A percentile compares a stretch with the other conserved stretches of the same genome.
phyloP scores from a whole-genome alignment of 1,140 invertebrate species.

The Metaphire vulgaris region DNA sequence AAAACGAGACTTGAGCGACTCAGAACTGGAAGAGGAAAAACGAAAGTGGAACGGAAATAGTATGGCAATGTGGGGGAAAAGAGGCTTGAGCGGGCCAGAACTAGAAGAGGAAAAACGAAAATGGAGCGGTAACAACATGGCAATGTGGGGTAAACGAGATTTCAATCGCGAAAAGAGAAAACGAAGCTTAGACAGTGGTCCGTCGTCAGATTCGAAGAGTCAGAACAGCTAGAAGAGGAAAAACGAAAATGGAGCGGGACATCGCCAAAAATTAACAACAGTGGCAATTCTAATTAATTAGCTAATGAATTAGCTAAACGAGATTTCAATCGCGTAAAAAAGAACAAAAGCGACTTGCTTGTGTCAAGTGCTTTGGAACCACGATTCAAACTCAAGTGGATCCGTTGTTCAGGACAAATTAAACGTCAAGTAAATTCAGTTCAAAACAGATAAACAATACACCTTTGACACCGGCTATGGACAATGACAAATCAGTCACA shows the following conservation, averaged over 20 bases:
- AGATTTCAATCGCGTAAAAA: background rate
- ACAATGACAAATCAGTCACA: no score
- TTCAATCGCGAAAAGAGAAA: background rate
- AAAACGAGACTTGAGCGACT: background rate
- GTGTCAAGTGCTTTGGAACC: no score
- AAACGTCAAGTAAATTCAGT: no score
- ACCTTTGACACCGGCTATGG: no score
- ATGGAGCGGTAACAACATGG: slow-evolving; percentile 19
- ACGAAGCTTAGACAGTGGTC: background rate
- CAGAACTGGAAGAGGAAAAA: slow-evolving; percentile 5
- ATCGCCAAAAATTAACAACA: no score
- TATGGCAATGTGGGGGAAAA: slow-evolving; percentile 26
- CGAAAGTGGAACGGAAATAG: slow-evolving; percentile 11
- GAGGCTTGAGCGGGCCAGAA: background rate
- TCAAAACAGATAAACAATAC: no score
- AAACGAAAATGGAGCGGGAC: slow-evolving; percentile 16
- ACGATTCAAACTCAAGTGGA: no score
- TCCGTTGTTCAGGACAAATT: no score
- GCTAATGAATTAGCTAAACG: slow-evolving; percentile 10
- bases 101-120: slow-evolving; percentile 7
- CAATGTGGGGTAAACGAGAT: slow-evolving; percentile 18
- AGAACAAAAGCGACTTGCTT: background rate
- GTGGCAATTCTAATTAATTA: no score
- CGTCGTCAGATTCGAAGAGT: no score
- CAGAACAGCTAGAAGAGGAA: background rate